Percentiles rank a stretch among this genome's conserved stretches.
These are phyloP conservation scores for Eublepharis macularius DNA, from an alignment of 2,113 vertebrate genomes.

Conservation along the genomic window DNA sequence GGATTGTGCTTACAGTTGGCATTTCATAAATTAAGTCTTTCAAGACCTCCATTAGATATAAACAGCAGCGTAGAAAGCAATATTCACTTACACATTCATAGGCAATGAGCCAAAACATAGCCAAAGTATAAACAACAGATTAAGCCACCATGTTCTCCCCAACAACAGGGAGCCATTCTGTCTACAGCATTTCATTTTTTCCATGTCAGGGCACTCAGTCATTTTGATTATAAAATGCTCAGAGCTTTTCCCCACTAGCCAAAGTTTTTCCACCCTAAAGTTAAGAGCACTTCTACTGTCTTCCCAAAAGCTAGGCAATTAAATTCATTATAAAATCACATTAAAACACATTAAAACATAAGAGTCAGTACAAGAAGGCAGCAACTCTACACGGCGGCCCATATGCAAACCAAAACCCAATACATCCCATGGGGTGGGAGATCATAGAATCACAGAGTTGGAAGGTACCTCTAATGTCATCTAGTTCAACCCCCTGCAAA, in stretches of 20 bases:
- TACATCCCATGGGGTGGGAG: too few species aligned
- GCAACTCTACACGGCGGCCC: too few species aligned
- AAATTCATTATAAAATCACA: too few species aligned
- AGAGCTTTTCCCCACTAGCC: background rate
- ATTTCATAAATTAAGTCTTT: background rate
- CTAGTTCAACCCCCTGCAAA: too few species aligned
- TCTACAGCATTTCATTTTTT: slow-evolving; percentile 2
- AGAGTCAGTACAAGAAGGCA: too few species aligned
- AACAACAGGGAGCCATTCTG: slow-evolving; percentile 9
- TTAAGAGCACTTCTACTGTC: slow-evolving; percentile 4
- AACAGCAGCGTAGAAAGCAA: background rate
- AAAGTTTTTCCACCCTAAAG: slow-evolving; percentile 23
- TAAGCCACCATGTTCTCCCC: slow-evolving; percentile 5
- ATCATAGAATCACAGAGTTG: too few species aligned
- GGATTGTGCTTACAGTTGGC: background rate
- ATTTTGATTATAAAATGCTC: background rate
- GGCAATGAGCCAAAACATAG: slow-evolving; percentile 25
- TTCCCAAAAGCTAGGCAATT: too few species aligned
- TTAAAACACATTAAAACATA: too few species aligned
- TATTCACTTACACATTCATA: slow-evolving; percentile 14
- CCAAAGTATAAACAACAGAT: slow-evolving; percentile 22
- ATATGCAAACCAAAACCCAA: too few species aligned
- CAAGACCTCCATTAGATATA: background rate
- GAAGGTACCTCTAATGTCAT: too few species aligned
- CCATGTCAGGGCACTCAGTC: background rate